Conservation (phyloP, 2,113 vertebrate genomes). For the Ptilorrhoa leucosticta region DNA sequence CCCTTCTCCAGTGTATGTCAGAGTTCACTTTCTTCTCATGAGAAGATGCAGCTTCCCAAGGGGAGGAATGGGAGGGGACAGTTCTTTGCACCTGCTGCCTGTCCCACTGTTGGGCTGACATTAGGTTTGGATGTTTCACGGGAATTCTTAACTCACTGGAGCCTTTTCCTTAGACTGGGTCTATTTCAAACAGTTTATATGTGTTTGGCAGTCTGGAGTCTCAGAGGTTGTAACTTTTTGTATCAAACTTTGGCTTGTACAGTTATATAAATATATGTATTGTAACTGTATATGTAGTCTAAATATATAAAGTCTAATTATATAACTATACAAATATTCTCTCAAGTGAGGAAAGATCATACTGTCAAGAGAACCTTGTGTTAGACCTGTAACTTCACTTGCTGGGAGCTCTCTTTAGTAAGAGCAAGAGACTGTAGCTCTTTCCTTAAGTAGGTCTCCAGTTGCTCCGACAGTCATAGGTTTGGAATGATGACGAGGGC, state of each 20-base stretch:
- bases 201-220: not conserved
- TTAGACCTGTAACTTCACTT: conserved; percentile 79
- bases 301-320: not conserved
- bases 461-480: conserved; percentile 71
- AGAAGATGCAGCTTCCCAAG: not conserved
- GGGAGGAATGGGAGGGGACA: not conserved
- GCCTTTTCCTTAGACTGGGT: not conserved
- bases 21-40: not conserved
- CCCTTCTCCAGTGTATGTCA: not conserved
- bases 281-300: not conserved
- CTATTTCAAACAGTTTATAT: not conserved
- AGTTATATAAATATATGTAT: not conserved
- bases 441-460: conserved; percentile 73
- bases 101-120: not conserved
- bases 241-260: not conserved
- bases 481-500: conserved; percentile 57
- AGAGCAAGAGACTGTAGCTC: conserved; percentile 72
- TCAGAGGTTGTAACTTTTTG: not conserved
- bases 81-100: not conserved
- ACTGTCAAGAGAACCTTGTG: not conserved
- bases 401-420: conserved; percentile 63
- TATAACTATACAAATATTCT: not conserved
- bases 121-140: not conserved
- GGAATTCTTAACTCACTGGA: not conserved
- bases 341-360: not conserved